phyloP scores from a whole-genome alignment of 2,113 vertebrate species.

The Hymenochirus boettgeri region DNA sequence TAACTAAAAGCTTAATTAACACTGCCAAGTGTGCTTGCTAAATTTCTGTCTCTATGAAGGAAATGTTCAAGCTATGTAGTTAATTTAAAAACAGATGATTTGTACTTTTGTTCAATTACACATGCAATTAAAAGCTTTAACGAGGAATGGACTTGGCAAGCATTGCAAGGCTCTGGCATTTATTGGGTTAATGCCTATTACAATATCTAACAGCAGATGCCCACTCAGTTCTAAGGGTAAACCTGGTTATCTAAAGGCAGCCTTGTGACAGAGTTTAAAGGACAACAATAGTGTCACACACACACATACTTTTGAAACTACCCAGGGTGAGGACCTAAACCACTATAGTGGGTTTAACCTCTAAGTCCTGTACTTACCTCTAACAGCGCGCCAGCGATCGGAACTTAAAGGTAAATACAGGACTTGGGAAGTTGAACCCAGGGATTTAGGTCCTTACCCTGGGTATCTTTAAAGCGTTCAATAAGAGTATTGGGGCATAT shows the following conservation, averaged over 20 bases:
- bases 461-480: too few relatives aligned
- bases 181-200: conserved; percentile 20
- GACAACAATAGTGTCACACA: too few relatives aligned
- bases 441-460: too few relatives aligned
- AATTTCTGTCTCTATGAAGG: conserved; percentile 54
- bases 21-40: conserved; percentile 49
- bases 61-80: conserved; percentile 54
- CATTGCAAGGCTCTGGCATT: conserved; percentile 8
- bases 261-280: background rate
- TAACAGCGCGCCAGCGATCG: too few relatives aligned
- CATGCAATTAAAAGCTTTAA: conserved; percentile 35
- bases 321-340: too few relatives aligned
- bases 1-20: conserved; percentile 58
- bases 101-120: conserved; percentile 53
- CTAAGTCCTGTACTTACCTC: too few relatives aligned
- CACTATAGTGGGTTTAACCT: too few relatives aligned
- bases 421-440: too few relatives aligned
- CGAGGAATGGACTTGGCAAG: background rate
- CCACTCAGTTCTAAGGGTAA: background rate
- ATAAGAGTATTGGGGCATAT: too few relatives aligned
- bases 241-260: conserved; percentile 11
- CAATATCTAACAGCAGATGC: background rate
- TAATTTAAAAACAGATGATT: conserved; percentile 54
- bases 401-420: too few relatives aligned
- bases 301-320: too few relatives aligned